Evolutionary conservation across 2,888 invertebrate genomes (phyloP).

Genomic region (Parthenolecanium corni): DNA sequence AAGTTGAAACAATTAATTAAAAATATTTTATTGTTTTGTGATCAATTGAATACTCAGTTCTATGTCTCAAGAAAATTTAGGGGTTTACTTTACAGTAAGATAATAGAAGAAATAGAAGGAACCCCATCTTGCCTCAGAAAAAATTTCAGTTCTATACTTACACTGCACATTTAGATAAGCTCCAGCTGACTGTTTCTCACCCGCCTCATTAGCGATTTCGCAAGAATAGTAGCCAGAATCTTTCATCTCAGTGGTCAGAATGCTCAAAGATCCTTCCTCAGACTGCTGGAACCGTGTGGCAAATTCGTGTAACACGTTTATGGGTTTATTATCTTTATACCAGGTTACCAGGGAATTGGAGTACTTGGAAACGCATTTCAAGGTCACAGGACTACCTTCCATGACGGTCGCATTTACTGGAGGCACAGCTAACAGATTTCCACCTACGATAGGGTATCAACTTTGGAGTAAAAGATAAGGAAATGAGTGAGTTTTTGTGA

Average conservation of each 20-base stretch:
- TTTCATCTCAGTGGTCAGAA: slow-evolving; percentile 63
- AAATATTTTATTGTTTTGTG: too few species aligned
- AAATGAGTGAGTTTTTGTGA: neutral
- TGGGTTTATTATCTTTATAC: slow-evolving; percentile 55
- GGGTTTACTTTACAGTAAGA: too few species aligned
- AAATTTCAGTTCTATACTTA: slow-evolving; percentile 46
- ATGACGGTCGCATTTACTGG: slow-evolving; percentile 78
- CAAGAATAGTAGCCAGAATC: slow-evolving; percentile 84
- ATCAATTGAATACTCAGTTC: too few species aligned
- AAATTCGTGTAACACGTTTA: slow-evolving; percentile 49
- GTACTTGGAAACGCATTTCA: slow-evolving; percentile 71
- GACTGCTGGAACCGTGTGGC: slow-evolving; percentile 39
- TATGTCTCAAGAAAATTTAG: too few species aligned
- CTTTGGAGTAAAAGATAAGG: neutral
- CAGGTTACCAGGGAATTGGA: slow-evolving; percentile 50
- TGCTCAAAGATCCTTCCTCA: slow-evolving; percentile 59
- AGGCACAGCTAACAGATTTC: slow-evolving; percentile 72
- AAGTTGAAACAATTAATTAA: too few species aligned
- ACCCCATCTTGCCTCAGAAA: too few species aligned
- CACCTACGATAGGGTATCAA: slow-evolving; percentile 63
- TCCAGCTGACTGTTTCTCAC: slow-evolving; percentile 63
- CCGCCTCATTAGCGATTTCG: slow-evolving; percentile 59
- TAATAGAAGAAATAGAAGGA: too few species aligned
- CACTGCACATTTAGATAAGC: slow-evolving; percentile 88
- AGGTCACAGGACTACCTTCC: slow-evolving; percentile 69